Conservation (phyloP, 1,140 invertebrate genomes). For the Drosophila burlai region DNA sequence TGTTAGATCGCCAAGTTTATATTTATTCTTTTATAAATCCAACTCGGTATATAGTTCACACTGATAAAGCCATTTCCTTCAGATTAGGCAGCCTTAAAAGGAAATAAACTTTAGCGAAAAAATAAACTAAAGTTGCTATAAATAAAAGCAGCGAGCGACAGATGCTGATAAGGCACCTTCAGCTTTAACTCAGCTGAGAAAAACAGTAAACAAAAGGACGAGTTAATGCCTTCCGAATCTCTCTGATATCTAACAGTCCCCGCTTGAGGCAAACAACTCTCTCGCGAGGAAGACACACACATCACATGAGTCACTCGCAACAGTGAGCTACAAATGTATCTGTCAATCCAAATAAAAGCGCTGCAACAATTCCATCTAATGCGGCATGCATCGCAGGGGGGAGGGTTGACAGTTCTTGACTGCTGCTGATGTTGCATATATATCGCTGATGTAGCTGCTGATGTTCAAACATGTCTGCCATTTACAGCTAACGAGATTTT, state of each 20-base stretch:
- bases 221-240: constrained; percentile 1
- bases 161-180: constrained; percentile 46
- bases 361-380: constrained; percentile 50
- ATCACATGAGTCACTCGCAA: constrained; percentile 23
- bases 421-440: constrained; percentile 21
- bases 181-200: constrained; percentile 11
- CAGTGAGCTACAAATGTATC: constrained; percentile 45
- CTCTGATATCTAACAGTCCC: constrained; percentile 14
- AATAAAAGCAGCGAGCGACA: constrained; percentile 15
- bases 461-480: constrained; percentile 43
- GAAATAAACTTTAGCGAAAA: background rate
- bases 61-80: constrained; percentile 21
- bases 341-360: constrained; percentile 43
- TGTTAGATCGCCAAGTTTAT: background rate
- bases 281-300: background rate
- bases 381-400: constrained; percentile 19
- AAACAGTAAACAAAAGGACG: constrained; percentile 19
- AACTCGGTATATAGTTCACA: constrained; percentile 25
- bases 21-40: background rate
- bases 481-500: constrained; percentile 56
- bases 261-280: constrained; percentile 11
- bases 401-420: constrained; percentile 21
- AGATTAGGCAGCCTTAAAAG: constrained; percentile 16
- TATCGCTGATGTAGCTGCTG: constrained; percentile 6
- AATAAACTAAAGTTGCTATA: constrained; percentile 21